Evolutionary conservation across 2,888 invertebrate genomes (phyloP).

Genomic region (Frankliniella intonsa): DNA sequence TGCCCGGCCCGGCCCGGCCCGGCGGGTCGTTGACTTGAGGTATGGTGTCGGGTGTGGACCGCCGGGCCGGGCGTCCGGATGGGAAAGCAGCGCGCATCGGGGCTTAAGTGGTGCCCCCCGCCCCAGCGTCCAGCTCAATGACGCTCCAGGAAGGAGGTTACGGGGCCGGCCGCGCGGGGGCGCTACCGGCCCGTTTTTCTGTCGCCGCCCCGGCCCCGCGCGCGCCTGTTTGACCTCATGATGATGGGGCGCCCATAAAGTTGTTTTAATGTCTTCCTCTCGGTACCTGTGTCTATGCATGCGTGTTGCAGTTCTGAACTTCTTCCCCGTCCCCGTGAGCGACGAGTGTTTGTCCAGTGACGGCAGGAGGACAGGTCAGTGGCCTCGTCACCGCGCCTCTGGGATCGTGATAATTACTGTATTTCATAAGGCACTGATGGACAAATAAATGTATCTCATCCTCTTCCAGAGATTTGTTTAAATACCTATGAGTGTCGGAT

Average conservation of each 20-base stretch:
- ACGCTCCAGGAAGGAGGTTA: neutral
- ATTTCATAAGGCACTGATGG: neutral
- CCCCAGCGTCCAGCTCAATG: neutral
- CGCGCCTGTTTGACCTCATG: too few species aligned
- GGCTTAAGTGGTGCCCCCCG: too few species aligned
- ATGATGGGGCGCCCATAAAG: too few species aligned
- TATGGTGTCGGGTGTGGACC: too few species aligned
- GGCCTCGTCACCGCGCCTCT: neutral
- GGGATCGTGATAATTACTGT: neutral
- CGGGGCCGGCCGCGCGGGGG: neutral
- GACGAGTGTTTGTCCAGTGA: conserved; percentile 71
- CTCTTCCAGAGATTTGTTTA: conserved; percentile 64
- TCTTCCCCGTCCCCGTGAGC: conserved; percentile 78
- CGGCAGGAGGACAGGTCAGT: conserved; percentile 56
- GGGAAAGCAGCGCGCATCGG: too few species aligned
- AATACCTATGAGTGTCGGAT: conserved; percentile 80
- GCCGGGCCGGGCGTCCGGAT: too few species aligned
- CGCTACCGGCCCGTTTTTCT: neutral
- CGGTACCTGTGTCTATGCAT: neutral
- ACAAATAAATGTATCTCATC: neutral
- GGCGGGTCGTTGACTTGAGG: neutral
- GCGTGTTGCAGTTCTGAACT: conserved; percentile 63
- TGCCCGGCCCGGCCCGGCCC: neutral
- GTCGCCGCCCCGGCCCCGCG: neutral
- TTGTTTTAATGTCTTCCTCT: too few species aligned